phyloP scores from a whole-genome alignment of 2,888 invertebrate species.

The Rhyacophila evoluta region DNA sequence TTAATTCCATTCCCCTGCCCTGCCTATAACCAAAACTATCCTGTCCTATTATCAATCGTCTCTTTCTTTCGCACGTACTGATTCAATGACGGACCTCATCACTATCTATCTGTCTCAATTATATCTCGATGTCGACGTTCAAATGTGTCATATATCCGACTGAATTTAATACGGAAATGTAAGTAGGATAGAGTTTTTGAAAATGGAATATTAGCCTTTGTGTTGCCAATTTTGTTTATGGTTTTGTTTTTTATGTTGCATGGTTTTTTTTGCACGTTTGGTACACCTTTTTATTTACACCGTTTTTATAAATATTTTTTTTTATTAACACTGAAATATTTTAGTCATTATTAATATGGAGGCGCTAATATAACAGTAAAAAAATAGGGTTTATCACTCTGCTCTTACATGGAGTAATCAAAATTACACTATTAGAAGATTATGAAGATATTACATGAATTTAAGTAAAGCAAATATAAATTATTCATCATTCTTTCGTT shows the following conservation, averaged over 20 bases:
- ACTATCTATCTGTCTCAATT: conserved; percentile 24
- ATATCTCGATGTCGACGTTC: conserved; percentile 7
- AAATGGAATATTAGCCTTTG: background rate
- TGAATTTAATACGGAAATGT: conserved; percentile 5
- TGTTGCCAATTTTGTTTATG: conserved; percentile 26
- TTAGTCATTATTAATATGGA: too few relatives aligned
- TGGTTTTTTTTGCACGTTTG: background rate
- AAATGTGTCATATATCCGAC: background rate
- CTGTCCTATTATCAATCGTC: background rate
- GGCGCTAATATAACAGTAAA: too few relatives aligned
- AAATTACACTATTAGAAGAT: too few relatives aligned
- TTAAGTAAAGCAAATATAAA: too few relatives aligned
- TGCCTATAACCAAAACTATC: background rate
- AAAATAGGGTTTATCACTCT: too few relatives aligned
- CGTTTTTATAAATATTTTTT: too few relatives aligned
- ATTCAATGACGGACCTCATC: conserved; percentile 12
- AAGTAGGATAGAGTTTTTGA: conserved; percentile 16
- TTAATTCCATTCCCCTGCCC: background rate
- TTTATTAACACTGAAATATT: too few relatives aligned
- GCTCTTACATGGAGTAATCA: too few relatives aligned
- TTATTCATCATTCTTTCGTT: too few relatives aligned
- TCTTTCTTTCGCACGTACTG: background rate
- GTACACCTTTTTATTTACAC: too few relatives aligned
- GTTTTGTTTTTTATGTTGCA: background rate
- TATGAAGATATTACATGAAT: too few relatives aligned